Base-by-base conservation (phyloP, 23 tunicate species). In the Ascidia mentula region DNA sequence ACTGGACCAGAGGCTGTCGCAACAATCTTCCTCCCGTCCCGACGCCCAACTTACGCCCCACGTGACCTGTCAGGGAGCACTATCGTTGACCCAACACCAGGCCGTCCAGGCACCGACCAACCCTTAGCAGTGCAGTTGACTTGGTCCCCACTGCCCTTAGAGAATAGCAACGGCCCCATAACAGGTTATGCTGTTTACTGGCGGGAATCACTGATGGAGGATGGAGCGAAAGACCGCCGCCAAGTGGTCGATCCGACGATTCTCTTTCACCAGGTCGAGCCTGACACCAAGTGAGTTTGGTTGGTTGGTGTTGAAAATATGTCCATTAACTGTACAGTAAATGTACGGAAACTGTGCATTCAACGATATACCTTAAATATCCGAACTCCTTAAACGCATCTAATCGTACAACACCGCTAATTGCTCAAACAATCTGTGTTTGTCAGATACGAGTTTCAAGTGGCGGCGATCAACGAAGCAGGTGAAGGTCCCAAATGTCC, bases 401-500 rank as follows among this genome's bases (percentile, higher is more conserved):
- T n/a, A n/a, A n/a, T n/a, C n/a, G n/a, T n/a, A n/a, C n/a, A n/a
- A n/a, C n/a, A n/a, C n/a, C n/a, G n/a, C n/a, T n/a, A n/a, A n/a
- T n/a, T n/a, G n/a, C 13, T 53, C 22, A 53, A 53, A 20, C 65
- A 5, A 3, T 53, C 65, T 53, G 65, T 71, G 34, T 5, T 24
- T 34, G 77, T 30, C 69, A 92, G 98, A 73, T 94, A 80, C 42
- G 89, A 84, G 36, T 95, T 95, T 70, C 35, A 75, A 32, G 89
- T 95, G 5, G 72, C 98, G 39, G 98, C 98, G 0, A 22, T 69
- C 26, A 95, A 81, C 78, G 45, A 39, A 37, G 98, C 91, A 1
- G 98, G 98, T 0, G 82, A 59, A 37, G 91, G 98, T 20, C 87
- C 84, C 22, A 77, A 74, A 69, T 74, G 84, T 28, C 91, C 90